Evolutionary conservation across 1,140 invertebrate species (phyloP), one percentile per base, ranked within the genome.

Genomic region (Contarinia nasturtii): DNA sequence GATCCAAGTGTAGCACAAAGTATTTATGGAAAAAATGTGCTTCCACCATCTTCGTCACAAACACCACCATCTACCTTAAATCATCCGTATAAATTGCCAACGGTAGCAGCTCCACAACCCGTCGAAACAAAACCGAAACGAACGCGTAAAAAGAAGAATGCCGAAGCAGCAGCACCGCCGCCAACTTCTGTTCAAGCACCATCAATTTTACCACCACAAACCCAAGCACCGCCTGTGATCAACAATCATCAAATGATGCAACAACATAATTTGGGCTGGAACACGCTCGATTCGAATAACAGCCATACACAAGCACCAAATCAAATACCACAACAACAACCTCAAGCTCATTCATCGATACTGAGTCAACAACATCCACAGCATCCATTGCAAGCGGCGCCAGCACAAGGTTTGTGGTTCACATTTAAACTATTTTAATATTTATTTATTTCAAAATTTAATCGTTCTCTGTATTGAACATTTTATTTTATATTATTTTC

Each of bases 1-100:
- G 61, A 61, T 37, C 55, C 57, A 0, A 61, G 58, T 53, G 54
- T 55, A 1, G 53, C 59, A 0, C 59, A 61, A 37, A 59, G 61
- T 33, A 12, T 58, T 49, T 58, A 64, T 21, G 57, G 58, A 1
- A 60, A 60, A 33, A 54, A 57, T 52, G 57, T 57, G 11, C 42
- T 42, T 44, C 14, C 50, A 33, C 18, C 33, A 56, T 51, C 0
- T 47, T 46, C 15, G 57, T 50, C 38, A 14, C 50, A 50, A 27
- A 48, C 48, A 55, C 52, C 50, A 51, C 14, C 22, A 22, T 18
- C 49, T n/a, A 45, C 18, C 15, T 33, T 33, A 45, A 45, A 45
- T 44, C 17, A 17, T 42, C 27, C 27, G 10, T 27, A 27, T 10
- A 27, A 27, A 27, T 27, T 27, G 10, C 27, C 27, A 10, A 5